Evolutionary conservation across 2,113 vertebrate genomes (phyloP).

Genomic region (Pedetes capensis): DNA sequence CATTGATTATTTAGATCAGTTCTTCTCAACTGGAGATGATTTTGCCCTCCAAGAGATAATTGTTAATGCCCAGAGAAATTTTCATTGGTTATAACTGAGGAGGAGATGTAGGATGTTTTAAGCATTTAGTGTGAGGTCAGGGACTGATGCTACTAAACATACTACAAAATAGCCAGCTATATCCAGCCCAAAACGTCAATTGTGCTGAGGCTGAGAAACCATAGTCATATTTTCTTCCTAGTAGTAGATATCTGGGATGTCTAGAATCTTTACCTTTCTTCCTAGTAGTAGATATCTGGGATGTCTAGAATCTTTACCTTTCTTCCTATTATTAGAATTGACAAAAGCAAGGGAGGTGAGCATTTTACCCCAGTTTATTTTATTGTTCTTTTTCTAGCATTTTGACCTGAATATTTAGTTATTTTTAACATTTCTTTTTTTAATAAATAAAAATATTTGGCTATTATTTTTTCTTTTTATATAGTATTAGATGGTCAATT

Average conservation of each 20-base stretch:
- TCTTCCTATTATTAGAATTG: not conserved
- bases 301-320: not conserved
- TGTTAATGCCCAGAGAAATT: not conserved
- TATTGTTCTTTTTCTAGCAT: not conserved
- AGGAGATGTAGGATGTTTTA: not conserved
- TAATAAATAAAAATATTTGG: not conserved
- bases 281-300: not conserved
- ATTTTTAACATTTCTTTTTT: slow-evolving; percentile 29
- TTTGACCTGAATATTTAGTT: not conserved
- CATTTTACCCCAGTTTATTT: slow-evolving; percentile 1
- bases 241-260: not conserved
- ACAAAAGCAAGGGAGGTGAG: not conserved
- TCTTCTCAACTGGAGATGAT: not conserved
- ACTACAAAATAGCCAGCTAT: not conserved
- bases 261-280: not conserved
- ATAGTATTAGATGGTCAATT: not conserved
- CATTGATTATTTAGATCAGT: not conserved
- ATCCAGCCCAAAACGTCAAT: not conserved
- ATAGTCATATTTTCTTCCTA: not conserved
- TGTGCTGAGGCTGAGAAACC: not conserved
- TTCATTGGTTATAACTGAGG: not conserved
- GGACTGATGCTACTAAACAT: not conserved
- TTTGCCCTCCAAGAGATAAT: not conserved
- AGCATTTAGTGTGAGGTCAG: not conserved
- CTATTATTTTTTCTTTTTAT: not conserved